Base-by-base conservation (phyloP, 1,140 invertebrate genomes). In the Heliconius melpomene region DNA sequence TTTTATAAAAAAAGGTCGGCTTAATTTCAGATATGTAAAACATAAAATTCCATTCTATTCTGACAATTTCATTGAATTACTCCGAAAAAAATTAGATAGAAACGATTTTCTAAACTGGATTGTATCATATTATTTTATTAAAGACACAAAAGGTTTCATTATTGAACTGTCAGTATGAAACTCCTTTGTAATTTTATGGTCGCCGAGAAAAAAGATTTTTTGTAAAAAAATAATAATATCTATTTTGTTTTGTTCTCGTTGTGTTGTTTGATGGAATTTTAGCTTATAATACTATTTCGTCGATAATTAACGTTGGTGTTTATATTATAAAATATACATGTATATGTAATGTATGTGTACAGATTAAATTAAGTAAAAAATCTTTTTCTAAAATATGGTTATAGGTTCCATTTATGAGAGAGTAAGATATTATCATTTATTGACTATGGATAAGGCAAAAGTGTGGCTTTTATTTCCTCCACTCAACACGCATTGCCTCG, bases 81-180 rank as follows among this genome's bases (percentile, higher is more conserved):
- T 1, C 60, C 11, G 60, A 66, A 66, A 66, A 57, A 66, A 66
- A 26, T 29, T 26, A 29, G 9, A 16, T 66, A 66, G 23, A 29
- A 66, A 66, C 60, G 60, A 66, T 66, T 66, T 66, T 29, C 23
- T 66, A 66, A 26, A 66, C 60, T 29, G 60, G 60, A 29, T 66
- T 66, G 60, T 66, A 29, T 66, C 23, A 29, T 26, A 66, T 16
- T 29, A 66, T 66, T 66, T 66, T 66, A 66, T 66, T 66, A 66
- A 66, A 29, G 23, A 66, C 23, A 66, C 60, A 66, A 66, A 66
- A 66, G 60, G 60, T 66, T 66, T 66, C 60, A 66, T 66, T 66
- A 66, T 66, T 66, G 60, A 66, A 26, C 60, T 66, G 60, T 66
- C 60, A 66, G 60, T 66, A 66, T 29, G 60, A 66, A 13, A 26